These are phyloP conservation scores for Trogon surrucura DNA, from an alignment of 2,113 vertebrate genomes.

Conservation along the genomic window DNA sequence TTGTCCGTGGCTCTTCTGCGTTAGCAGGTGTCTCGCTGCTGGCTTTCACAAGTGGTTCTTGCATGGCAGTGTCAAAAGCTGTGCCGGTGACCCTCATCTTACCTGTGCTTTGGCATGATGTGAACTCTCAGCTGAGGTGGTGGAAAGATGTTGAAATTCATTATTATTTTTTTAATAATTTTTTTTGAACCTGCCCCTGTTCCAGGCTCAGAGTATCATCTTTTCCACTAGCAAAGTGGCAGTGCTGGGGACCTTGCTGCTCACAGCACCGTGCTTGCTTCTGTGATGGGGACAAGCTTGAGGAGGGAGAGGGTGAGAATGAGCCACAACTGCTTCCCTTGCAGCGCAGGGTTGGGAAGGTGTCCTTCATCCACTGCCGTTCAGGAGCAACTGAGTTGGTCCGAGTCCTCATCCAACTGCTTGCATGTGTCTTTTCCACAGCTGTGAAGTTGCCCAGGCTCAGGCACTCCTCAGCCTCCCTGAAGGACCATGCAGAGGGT, in stretches of 20 bases:
- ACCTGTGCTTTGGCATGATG: background rate
- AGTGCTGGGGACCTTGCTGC: background rate
- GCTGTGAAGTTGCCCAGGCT: background rate
- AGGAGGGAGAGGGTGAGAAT: background rate
- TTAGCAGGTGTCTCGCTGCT: background rate
- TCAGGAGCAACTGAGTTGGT: background rate
- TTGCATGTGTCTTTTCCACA: background rate
- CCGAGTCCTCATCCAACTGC: background rate
- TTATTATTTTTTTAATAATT: background rate
- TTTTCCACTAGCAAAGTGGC: background rate
- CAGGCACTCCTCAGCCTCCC: background rate
- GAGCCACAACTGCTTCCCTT: background rate
- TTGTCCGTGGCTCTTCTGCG: background rate
- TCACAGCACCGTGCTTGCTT: rapidly evolving
- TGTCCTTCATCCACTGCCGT: background rate
- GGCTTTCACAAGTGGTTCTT: background rate
- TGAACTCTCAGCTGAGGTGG: background rate
- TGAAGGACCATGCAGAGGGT: background rate
- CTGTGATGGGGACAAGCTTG: background rate
- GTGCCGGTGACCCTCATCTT: background rate
- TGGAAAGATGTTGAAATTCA: background rate
- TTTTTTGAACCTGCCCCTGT: background rate
- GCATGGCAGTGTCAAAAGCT: background rate
- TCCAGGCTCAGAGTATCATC: rapidly evolving
- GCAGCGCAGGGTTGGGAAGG: rapidly evolving